Conservation (phyloP, 2,797 vertebrate genomes). For the Cryptoprocta ferox region DNA sequence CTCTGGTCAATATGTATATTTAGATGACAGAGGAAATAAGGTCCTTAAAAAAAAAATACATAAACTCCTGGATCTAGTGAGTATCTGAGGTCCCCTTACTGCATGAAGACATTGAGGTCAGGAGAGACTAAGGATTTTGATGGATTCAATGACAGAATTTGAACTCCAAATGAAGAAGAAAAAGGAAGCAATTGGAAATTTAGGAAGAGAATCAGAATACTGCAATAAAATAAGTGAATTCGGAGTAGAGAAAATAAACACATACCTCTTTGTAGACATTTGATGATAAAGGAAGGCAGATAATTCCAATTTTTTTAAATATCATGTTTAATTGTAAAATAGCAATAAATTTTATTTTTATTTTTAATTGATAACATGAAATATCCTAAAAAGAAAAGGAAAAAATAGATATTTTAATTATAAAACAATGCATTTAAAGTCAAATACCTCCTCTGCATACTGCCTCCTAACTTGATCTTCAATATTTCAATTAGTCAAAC, state of each 20-base stretch:
- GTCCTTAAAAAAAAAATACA: neutral
- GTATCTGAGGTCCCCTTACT: neutral
- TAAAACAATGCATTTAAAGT: neutral
- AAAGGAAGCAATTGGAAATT: neutral
- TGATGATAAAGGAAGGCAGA: neutral
- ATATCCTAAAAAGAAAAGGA: neutral
- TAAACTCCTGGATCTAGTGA: neutral
- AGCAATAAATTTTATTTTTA: neutral
- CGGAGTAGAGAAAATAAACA: neutral
- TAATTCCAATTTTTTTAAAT: neutral
- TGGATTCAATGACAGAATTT: neutral
- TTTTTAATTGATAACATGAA: neutral
- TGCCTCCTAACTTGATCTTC: neutral
- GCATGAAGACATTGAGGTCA: neutral
- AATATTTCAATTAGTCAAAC: slow-evolving; percentile 46
- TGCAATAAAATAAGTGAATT: neutral
- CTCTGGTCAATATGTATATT: neutral
- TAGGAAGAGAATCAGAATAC: neutral
- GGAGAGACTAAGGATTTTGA: neutral
- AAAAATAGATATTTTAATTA: slow-evolving; percentile 39
- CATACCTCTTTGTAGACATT: neutral
- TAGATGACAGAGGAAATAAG: neutral
- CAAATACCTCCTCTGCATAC: neutral
- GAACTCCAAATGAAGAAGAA: neutral
- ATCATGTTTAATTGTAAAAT: neutral